Evolutionary conservation across 2,888 invertebrate species (phyloP), one percentile per base, ranked within the genome.

Genomic region (Chaetogeoica ovagalla): DNA sequence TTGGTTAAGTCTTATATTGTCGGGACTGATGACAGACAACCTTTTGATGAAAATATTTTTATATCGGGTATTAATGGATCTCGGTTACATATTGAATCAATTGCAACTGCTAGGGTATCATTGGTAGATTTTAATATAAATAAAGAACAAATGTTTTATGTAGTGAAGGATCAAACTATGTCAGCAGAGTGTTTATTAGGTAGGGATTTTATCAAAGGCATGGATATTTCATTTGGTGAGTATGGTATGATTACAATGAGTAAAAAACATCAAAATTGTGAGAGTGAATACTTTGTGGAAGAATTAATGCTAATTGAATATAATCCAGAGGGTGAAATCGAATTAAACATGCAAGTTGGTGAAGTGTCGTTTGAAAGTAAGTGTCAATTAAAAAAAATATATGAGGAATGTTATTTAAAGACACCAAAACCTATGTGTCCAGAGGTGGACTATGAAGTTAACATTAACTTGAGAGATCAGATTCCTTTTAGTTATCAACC

Each of bases 161-260:
- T 52, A 0, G 68, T 68, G 13, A 37, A 48, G 48, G 52, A 68
- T 48, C n/a, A 23, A 23, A 68, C 68, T 9, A 68, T 68, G 68
- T n/a, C 52, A 68, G 7, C 48, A 0, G 55, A 69, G 9, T 69
- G 69, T 55, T 30, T 69, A 17, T 19, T 69, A 7, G 69, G 55
- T 52, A 52, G 69, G 9, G 55, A 69, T 37, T 69, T 69, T 30
- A 69, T 69, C 30, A 69, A 69, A 6, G 43, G 66, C 4, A 21
- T 66, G 21, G 21, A 66, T 66, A 66, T 66, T 65, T 66, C 11
- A 13, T 69, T 69, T 55, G 69, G 69, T 19, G 30, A 39, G 15
- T n/a, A 15, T 23, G 55, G 69, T 9, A 19, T 0, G 55, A 55
- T 39, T 11, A 69, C 19, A 30, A 19, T 55, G 11, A 23, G 19